A percentile compares a stretch with the other conserved stretches of the same genome.
Evolutionary conservation across 2,888 invertebrate genomes (phyloP).

Genomic region (Macrosiphum euphorbiae): DNA sequence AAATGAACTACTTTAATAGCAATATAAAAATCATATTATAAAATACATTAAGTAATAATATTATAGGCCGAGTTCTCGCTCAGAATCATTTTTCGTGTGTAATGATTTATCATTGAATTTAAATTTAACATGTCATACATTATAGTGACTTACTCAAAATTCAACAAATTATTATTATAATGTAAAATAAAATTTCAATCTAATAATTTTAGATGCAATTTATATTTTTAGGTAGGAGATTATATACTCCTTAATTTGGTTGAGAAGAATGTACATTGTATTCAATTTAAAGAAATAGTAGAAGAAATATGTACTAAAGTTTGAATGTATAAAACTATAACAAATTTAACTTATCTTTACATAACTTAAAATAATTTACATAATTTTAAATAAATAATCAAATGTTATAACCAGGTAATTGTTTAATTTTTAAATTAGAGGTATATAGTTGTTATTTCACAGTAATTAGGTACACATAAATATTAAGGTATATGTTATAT

Average conservation of each 20-base stretch:
- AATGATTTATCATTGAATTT: not conserved
- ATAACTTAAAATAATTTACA: no score
- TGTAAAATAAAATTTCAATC: not conserved
- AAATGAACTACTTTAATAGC: not conserved
- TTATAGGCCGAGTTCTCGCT: not conserved
- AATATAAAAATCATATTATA: not conserved
- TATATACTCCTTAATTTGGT: constrained; percentile 25
- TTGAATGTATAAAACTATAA: constrained; percentile 2
- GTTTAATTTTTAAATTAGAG: not conserved
- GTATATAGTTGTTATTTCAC: not conserved
- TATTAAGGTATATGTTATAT: not conserved
- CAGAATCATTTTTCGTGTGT: not conserved
- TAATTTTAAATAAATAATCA: not conserved
- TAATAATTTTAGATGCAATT: not conserved
- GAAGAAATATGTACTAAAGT: constrained; percentile 39
- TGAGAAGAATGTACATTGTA: constrained; percentile 37
- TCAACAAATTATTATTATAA: not conserved
- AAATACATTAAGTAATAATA: no score
- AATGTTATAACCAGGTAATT: not conserved
- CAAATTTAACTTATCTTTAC: not conserved
- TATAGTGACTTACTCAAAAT: not conserved
- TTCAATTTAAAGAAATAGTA: constrained; percentile 55
- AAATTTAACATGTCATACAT: not conserved
- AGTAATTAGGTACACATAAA: not conserved
- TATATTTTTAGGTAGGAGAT: constrained; percentile 56